Evolutionary conservation across 2,797 vertebrate species (phyloP).

Genomic region (Chiroxiphia lanceolata): DNA sequence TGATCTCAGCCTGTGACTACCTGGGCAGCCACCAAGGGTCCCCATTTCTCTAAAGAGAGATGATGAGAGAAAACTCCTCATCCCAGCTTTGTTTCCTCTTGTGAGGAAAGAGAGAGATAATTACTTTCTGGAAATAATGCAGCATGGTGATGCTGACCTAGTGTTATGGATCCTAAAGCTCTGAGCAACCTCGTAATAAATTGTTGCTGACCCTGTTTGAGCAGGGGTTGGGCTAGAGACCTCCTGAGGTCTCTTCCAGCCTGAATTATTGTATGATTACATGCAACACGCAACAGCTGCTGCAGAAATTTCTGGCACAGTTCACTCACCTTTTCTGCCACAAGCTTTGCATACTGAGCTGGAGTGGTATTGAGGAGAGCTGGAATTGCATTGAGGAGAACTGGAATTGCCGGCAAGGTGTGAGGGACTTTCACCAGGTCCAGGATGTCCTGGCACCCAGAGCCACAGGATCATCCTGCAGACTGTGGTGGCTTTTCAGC

Average conservation of each 20-base stretch:
- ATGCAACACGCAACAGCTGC: not conserved
- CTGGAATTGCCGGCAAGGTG: not conserved
- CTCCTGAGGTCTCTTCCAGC: not conserved
- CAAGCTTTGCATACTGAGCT: not conserved
- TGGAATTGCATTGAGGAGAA: not conserved
- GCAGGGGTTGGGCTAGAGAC: not conserved
- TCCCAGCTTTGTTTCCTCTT: not conserved
- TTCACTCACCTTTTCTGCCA: not conserved
- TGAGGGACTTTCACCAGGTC: not conserved
- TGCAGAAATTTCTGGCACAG: not conserved
- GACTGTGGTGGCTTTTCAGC: not conserved
- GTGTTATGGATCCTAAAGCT: not conserved
- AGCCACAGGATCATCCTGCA: not conserved
- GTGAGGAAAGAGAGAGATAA: not conserved
- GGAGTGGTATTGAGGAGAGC: not conserved
- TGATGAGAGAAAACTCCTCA: not conserved
- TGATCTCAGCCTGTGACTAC: not conserved
- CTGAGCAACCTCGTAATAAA: not conserved
- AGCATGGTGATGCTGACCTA: not conserved
- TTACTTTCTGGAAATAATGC: not conserved
- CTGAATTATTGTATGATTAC: not conserved
- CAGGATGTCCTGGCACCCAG: not conserved
- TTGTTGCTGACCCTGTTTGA: not conserved
- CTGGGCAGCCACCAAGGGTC: not conserved
- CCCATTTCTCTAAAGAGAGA: not conserved